Base-by-base conservation (phyloP, 2,113 vertebrate species). In the Tympanuchus pallidicinctus region DNA sequence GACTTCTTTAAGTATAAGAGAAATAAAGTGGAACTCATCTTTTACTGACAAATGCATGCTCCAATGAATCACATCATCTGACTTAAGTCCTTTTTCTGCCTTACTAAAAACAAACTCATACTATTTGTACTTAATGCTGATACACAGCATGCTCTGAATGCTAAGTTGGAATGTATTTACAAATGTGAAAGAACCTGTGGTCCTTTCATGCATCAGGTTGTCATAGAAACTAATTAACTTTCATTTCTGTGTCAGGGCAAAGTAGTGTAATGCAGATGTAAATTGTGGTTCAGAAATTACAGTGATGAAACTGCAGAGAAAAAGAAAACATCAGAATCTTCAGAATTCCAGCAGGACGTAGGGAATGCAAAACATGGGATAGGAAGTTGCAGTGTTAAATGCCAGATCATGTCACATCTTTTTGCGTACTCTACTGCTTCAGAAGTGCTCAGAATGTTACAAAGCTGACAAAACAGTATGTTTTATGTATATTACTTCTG, bases 201-300 rank as follows among this genome's bases (percentile, higher is more conserved):
- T 97, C 93, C 94, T 97, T 97, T 98, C 95, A 97, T 97, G 97
- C 96, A 97, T 95, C 91, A 96, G 95, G 97, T 98, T 96, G 78
- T 97, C 96, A 97, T 98, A 98, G 97, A 98, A 97, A 98, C 97
- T 97, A 97, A 97, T 98, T 98, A 98, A 98, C 95, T 98, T 97
- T 97, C 96, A 97, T 98, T 98, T 97, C 93, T 97, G 73, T 97
- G 96, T 97, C 96, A 97, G 96, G 90, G 88, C 92, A 97, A 97
- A 97, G 93, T 94, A 94, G 88, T 92, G 79, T 83, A 91, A 96
- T 95, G 86, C 90, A 96, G 96, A 96, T 96, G 92, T 97, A 98
- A 97, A 97, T 93, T 97, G 96, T 96, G 96, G 94, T 97, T 96
- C 94, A 93, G 82, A 93, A 97, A 97, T 97, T 94, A 94, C 86